Evolutionary conservation across 1,140 invertebrate genomes (phyloP).

Genomic region (Zaprionus inermis): DNA sequence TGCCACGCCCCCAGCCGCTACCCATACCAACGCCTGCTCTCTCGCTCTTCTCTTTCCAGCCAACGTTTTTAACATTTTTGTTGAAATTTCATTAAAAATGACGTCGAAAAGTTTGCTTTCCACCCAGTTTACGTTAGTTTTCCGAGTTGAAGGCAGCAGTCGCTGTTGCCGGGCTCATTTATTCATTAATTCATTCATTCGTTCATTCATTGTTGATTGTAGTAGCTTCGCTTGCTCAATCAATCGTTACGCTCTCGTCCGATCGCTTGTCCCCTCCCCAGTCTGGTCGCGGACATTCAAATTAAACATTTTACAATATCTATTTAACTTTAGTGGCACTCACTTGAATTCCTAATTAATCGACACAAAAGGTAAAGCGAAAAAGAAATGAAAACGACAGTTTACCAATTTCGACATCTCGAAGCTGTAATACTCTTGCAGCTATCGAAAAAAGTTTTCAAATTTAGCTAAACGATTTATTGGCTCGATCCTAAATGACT

Average conservation of each 20-base stretch:
- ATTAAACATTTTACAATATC: slow-evolving; percentile 66
- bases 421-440: background rate
- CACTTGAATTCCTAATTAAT: slow-evolving; percentile 79
- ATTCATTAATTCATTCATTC: slow-evolving; percentile 38
- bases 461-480: too few species aligned
- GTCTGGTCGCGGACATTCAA: slow-evolving; percentile 58
- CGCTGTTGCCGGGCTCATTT: slow-evolving; percentile 24
- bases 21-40: background rate
- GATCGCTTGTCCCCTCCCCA: background rate
- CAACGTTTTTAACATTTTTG: slow-evolving; percentile 74
- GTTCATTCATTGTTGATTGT: slow-evolving; percentile 45
- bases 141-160: slow-evolving; percentile 25
- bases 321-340: slow-evolving; percentile 75
- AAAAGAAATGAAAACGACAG: background rate
- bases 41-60: slow-evolving; percentile 23
- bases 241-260: slow-evolving; percentile 37
- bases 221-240: slow-evolving; percentile 45
- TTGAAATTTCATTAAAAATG: slow-evolving; percentile 79
- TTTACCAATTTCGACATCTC: background rate
- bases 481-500: too few species aligned
- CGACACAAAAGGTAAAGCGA: slow-evolving; percentile 45
- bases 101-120: slow-evolving; percentile 73
- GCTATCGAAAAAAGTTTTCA: too few species aligned
- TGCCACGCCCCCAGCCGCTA: background rate
- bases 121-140: slow-evolving; percentile 36